Percentiles rank a stretch among this genome's conserved stretches.
These are phyloP conservation scores for Elephantulus edwardii DNA, from an alignment of 2,113 vertebrate species.

Conservation along the genomic window DNA sequence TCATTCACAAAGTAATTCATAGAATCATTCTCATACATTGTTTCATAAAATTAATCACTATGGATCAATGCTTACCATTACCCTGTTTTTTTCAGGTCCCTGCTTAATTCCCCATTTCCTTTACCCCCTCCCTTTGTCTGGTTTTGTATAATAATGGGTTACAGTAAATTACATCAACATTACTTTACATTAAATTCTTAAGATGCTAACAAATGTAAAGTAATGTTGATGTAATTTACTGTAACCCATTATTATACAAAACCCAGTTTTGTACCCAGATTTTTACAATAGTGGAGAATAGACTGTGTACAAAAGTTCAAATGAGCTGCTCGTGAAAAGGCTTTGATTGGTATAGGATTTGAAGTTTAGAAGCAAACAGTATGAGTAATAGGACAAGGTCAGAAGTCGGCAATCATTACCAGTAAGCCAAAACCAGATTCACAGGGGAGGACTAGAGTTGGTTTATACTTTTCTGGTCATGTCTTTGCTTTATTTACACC, in stretches of 20 bases:
- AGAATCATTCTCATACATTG: too few species aligned
- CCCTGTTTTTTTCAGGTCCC: too few species aligned
- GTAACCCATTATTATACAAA: neutral
- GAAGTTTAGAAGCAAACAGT: neutral
- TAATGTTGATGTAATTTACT: constrained; percentile 7
- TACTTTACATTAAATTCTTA: too few species aligned
- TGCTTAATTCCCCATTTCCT: too few species aligned
- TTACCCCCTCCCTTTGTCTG: too few species aligned
- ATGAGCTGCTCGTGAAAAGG: neutral
- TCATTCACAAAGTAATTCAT: too few species aligned
- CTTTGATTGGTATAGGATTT: neutral
- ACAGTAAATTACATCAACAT: too few species aligned
- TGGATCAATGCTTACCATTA: too few species aligned
- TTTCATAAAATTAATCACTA: too few species aligned
- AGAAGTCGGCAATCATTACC: neutral
- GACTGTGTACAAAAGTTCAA: neutral
- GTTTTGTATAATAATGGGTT: too few species aligned
- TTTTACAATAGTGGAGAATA: neutral
- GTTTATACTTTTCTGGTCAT: neutral
- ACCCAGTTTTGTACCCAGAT: neutral
- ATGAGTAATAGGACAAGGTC: neutral
- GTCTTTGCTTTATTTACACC: neutral
- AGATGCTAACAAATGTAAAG: too few species aligned
- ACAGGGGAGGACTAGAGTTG: neutral
- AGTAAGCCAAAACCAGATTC: neutral